Conservation (phyloP, 2,888 invertebrate genomes). For the Phasia obesa region DNA sequence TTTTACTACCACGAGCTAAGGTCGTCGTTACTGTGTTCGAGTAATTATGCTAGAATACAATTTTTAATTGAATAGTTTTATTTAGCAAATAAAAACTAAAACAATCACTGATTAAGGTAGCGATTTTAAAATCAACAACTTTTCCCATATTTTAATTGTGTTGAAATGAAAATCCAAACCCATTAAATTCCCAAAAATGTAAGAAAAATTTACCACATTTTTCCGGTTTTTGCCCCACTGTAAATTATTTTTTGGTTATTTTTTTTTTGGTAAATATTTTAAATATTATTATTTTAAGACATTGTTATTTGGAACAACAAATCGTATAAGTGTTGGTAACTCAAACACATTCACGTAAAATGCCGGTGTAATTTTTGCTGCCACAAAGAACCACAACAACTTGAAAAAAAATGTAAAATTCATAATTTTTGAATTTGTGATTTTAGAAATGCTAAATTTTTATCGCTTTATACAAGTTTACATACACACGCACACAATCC, state of each 20-base stretch:
- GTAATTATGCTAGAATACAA: too few relatives aligned
- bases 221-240: slow-evolving; percentile 17
- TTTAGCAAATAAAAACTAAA: too few relatives aligned
- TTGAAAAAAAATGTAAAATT: slow-evolving; percentile 29
- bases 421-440: slow-evolving; percentile 45
- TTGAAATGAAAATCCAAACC: too few relatives aligned
- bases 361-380: slow-evolving; percentile 33
- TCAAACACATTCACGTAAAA: not conserved
- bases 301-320: slow-evolving; percentile 49
- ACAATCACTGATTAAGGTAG: too few relatives aligned
- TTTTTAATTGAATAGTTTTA: too few relatives aligned
- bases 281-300: slow-evolving; percentile 53
- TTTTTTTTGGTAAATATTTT: slow-evolving; percentile 27
- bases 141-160: too few relatives aligned
- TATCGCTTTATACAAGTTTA: slow-evolving; percentile 7
- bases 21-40: too few relatives aligned
- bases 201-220: too few relatives aligned
- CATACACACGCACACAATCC: slow-evolving; percentile 10
- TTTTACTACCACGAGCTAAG: too few relatives aligned
- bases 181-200: too few relatives aligned
- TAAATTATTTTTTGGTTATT: not conserved
- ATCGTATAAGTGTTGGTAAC: slow-evolving; percentile 8
- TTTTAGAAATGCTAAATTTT: slow-evolving; percentile 61
- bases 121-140: too few relatives aligned
- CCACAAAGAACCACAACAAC: slow-evolving; percentile 13